A percentile compares a stretch with the other conserved stretches of the same genome.
These are phyloP conservation scores for Papilio elwesi DNA, from an alignment of 2,888 invertebrate species.

Conservation along the genomic window DNA sequence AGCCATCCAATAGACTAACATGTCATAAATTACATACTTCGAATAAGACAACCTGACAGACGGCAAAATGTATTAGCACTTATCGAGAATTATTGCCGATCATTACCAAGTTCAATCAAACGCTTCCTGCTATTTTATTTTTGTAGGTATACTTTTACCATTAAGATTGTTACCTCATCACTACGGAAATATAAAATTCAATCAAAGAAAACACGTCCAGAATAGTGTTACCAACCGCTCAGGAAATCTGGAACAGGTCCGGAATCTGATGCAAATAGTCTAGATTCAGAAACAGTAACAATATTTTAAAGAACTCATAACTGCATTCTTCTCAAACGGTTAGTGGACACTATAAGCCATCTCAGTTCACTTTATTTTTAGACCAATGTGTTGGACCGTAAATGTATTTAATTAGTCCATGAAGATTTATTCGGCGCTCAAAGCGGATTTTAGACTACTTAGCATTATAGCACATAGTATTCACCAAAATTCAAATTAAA, in stretches of 20 bases:
- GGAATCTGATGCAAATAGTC: background rate
- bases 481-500: too few relatives aligned
- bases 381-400: too few relatives aligned
- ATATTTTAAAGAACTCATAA: background rate
- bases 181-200: constrained; percentile 20
- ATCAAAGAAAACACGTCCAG: constrained; percentile 16
- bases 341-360: too few relatives aligned
- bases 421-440: too few relatives aligned
- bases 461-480: too few relatives aligned
- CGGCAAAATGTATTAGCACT: constrained; percentile 15
- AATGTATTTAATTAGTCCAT: too few relatives aligned
- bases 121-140: background rate
- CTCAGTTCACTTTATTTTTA: too few relatives aligned
- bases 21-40: background rate
- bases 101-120: constrained; percentile 8
- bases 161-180: constrained; percentile 1
- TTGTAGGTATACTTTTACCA: background rate
- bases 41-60: constrained; percentile 8
- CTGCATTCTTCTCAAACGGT: too few relatives aligned
- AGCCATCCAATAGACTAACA: constrained; percentile 4
- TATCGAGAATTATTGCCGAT: constrained; percentile 9
- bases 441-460: too few relatives aligned
- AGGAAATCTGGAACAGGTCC: constrained; percentile 9
- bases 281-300: background rate
- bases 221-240: background rate